Evolutionary conservation across 53 echinoderm and acorn worm species (phyloP).

Genomic region (Pentamera pediparva): DNA sequence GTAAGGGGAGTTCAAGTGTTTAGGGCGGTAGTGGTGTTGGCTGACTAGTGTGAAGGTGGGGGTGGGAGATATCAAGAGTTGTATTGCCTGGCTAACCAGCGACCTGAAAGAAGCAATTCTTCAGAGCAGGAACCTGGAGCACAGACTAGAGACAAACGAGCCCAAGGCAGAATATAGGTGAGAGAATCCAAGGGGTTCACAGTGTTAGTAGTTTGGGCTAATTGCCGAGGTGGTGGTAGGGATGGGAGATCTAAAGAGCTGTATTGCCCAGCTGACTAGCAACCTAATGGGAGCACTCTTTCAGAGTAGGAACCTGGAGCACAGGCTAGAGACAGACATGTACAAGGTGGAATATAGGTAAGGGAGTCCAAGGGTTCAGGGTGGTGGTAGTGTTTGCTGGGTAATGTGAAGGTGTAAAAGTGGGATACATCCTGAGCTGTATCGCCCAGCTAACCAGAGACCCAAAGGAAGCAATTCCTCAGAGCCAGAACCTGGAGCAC

Average conservation of each 20-base stretch:
- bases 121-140: not conserved
- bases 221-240: too few relatives aligned
- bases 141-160: not conserved
- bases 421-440: not conserved
- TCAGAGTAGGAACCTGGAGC: not conserved
- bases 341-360: too few relatives aligned
- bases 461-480: not conserved
- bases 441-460: not conserved
- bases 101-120: not conserved
- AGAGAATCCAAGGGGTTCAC: not conserved
- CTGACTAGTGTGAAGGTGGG: too few relatives aligned
- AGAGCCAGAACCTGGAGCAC: not conserved
- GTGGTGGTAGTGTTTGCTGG: too few relatives aligned
- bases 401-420: too few relatives aligned
- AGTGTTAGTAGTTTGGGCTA: too few relatives aligned
- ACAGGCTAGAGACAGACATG: slow-evolving; percentile 8
- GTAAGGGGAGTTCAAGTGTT: not conserved
- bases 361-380: too few relatives aligned
- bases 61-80: not conserved
- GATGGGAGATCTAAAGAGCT: not conserved
- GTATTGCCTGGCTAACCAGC: not conserved
- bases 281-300: not conserved
- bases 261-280: not conserved
- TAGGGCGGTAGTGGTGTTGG: too few relatives aligned
- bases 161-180: not conserved